phyloP scores from a whole-genome alignment of 2,888 invertebrate species.

The Fabriciana adippe region DNA sequence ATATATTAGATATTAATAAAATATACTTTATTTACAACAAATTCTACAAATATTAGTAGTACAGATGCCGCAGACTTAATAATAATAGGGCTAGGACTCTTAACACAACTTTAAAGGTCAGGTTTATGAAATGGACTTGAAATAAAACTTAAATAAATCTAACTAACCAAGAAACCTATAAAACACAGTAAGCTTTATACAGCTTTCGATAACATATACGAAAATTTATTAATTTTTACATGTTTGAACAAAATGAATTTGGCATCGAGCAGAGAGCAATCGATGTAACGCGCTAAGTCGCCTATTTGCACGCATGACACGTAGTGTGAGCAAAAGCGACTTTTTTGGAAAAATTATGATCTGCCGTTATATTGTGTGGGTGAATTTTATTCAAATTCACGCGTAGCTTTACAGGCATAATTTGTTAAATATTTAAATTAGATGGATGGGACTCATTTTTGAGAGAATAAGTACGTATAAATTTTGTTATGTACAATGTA shows the following conservation, averaged over 20 bases:
- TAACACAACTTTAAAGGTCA: no score
- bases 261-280: slow-evolving; percentile 39
- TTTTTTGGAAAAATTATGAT: slow-evolving; percentile 64
- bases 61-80: no score
- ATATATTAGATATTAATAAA: no score
- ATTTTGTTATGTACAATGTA: not conserved
- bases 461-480: not conserved
- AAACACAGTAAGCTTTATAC: not conserved
- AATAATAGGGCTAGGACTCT: no score
- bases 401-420: slow-evolving; percentile 55
- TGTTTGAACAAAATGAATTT: slow-evolving; percentile 43
- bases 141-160: no score
- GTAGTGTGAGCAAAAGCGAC: slow-evolving; percentile 57
- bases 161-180: not conserved
- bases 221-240: slow-evolving; percentile 16
- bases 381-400: slow-evolving; percentile 54
- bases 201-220: not conserved
- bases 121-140: no score
- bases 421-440: slow-evolving; percentile 69
- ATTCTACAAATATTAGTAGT: no score
- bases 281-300: slow-evolving; percentile 42
- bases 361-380: slow-evolving; percentile 50
- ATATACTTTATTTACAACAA: no score
- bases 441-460: slow-evolving; percentile 64
- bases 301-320: slow-evolving; percentile 55